Evolutionary conservation across 2,888 invertebrate species (phyloP), one percentile per base, ranked within the genome.

Genomic region (Orthosia cruda): DNA sequence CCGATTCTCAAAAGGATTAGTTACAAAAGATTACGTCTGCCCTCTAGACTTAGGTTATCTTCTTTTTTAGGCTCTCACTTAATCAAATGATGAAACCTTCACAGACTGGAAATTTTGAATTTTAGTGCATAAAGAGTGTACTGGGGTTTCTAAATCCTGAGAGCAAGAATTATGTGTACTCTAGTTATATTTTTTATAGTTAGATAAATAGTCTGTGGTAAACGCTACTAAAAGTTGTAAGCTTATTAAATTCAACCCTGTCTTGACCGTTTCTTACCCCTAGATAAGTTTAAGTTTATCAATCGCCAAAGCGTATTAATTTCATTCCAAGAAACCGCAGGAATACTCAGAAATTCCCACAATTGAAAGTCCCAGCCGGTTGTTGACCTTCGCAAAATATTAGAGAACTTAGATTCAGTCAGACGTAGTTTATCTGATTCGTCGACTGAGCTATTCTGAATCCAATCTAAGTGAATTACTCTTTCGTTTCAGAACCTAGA

Each of bases 381-480:
- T 59, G 18, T 74, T 68, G 63, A 76, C 70, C 76, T 81, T 32
- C n/a, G 59, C 72, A 62, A 75, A 79, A 26, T 72, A 69, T 74
- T 71, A 66, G 62, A 72, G 66, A 70, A 70, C 50, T 68, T 64
- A 61, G 67, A 50, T 67, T 83, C 64, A 81, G 72, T 71, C 69
- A 77, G 78, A 74, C 74, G 68, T 73, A 76, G 68, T 80, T 74
- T 73, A 72, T 79, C 71, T 74, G 65, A 71, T 66, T 64, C 75
- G 68, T 54, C 59, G 57, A 74, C 64, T 61, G 67, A 77, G 64
- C 57, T 68, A 71, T 79, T 76, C 68, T 82, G 50, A 85, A 87
- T 74, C 68, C 77, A 80, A 77, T 79, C 66, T 78, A 67, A 75
- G 64, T 61, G 74, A 84, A 79, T 79, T 77, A 71, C 77, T 66